phyloP scores from a whole-genome alignment of 2,113 vertebrate species.

The Cygnus atratus region DNA sequence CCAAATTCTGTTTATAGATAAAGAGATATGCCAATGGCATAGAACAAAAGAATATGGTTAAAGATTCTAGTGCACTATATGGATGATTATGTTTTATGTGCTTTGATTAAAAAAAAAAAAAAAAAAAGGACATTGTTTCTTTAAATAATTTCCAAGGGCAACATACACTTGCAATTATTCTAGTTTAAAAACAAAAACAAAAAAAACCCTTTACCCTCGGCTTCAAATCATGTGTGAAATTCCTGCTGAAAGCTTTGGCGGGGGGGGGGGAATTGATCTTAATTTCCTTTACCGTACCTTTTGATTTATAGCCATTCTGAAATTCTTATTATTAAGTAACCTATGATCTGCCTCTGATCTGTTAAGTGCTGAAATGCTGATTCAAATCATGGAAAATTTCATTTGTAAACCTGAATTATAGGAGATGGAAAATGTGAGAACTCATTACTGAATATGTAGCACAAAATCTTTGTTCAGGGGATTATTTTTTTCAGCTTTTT shows the following conservation, averaged over 20 bases:
- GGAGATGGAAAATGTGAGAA: not conserved
- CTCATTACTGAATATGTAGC: not conserved
- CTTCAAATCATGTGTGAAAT: not conserved
- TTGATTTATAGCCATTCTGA: not conserved
- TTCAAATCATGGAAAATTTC: not conserved
- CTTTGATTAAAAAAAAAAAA: not conserved
- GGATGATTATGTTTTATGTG: not conserved
- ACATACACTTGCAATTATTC: not conserved
- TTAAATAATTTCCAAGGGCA: not conserved
- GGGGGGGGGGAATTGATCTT: not conserved
- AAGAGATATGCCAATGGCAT: not conserved
- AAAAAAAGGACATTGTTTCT: not conserved
- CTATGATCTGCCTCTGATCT: not conserved
- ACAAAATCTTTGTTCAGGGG: not conserved
- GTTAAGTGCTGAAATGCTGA: not conserved
- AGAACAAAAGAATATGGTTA: not conserved
- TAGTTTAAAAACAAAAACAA: not conserved
- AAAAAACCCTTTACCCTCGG: not conserved
- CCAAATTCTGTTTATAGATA: not conserved
- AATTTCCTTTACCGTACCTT: not conserved
- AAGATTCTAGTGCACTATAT: not conserved
- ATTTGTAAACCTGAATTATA: not conserved
- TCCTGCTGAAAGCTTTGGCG: not conserved
- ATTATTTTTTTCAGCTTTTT: not conserved
- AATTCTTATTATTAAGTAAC: not conserved